phyloP scores from a whole-genome alignment of 2,113 vertebrate genomes.

The Spermophilus dauricus region DNA sequence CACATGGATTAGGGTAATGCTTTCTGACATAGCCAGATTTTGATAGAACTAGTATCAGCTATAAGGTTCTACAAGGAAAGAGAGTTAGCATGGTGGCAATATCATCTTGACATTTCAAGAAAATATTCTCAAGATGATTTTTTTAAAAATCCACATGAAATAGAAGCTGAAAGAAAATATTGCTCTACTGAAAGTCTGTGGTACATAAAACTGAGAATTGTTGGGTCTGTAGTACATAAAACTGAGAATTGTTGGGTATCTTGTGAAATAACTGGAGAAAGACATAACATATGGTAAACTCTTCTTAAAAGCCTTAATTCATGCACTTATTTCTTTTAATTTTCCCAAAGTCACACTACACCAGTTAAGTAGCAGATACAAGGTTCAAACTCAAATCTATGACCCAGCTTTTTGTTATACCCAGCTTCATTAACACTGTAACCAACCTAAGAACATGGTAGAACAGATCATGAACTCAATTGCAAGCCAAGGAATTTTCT shows the following conservation, averaged over 20 bases:
- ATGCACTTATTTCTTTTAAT: not conserved
- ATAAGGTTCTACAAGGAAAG: not conserved
- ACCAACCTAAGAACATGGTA: not conserved
- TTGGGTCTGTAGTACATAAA: not conserved
- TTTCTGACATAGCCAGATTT: not conserved
- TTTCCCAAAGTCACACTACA: not conserved
- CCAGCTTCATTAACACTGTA: not conserved
- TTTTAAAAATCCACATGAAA: not conserved
- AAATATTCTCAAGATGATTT: not conserved
- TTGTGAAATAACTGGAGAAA: not conserved
- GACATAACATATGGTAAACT: not conserved
- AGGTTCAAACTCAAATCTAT: not conserved
- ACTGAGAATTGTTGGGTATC: not conserved
- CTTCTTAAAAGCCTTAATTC: not conserved
- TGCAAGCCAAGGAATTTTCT: not conserved
- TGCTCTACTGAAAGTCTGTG: not conserved
- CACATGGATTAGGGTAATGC: not conserved
- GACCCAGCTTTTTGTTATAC: not conserved
- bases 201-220: not conserved
- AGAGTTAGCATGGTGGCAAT: not conserved
- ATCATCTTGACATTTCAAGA: constrained; percentile 31
- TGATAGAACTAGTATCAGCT: not conserved
- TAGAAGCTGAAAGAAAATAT: not conserved
- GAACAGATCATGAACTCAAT: not conserved
- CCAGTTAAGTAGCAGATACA: not conserved